Evolutionary conservation across 1,140 invertebrate genomes (phyloP).

Genomic region (Hestina assimilis): DNA sequence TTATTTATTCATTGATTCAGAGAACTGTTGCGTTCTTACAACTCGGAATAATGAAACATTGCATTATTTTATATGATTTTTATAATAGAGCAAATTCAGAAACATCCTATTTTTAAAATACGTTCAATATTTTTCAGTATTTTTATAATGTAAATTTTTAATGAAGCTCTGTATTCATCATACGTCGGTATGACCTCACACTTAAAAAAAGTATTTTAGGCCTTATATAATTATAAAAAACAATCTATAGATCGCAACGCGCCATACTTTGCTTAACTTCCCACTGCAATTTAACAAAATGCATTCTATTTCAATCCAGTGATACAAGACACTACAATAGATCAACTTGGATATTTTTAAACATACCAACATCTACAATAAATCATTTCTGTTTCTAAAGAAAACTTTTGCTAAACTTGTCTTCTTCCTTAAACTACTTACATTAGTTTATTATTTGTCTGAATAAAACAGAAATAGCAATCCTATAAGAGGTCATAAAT

Average conservation of each 20-base stretch:
- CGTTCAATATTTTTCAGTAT: too few species aligned
- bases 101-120: too few species aligned
- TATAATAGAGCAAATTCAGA: too few species aligned
- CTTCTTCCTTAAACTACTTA: conserved; percentile 13
- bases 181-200: too few species aligned
- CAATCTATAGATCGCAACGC: conserved; percentile 11
- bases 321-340: conserved; percentile 7
- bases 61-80: too few species aligned
- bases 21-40: too few species aligned
- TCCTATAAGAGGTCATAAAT: conserved; percentile 71
- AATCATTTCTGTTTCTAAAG: conserved; percentile 6
- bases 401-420: conserved; percentile 6
- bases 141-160: too few species aligned
- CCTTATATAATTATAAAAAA: too few species aligned
- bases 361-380: conserved; percentile 10
- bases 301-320: conserved; percentile 35
- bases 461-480: conserved; percentile 54
- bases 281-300: conserved; percentile 29
- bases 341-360: conserved; percentile 14
- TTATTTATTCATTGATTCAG: too few species aligned
- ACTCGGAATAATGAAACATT: too few species aligned
- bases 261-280: conserved; percentile 7
- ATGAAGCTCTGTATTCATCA: too few species aligned
- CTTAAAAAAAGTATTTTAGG: too few species aligned
- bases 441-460: conserved; percentile 29